Conservation (phyloP, 2,797 vertebrate species). For the Epinephelus awoara region DNA sequence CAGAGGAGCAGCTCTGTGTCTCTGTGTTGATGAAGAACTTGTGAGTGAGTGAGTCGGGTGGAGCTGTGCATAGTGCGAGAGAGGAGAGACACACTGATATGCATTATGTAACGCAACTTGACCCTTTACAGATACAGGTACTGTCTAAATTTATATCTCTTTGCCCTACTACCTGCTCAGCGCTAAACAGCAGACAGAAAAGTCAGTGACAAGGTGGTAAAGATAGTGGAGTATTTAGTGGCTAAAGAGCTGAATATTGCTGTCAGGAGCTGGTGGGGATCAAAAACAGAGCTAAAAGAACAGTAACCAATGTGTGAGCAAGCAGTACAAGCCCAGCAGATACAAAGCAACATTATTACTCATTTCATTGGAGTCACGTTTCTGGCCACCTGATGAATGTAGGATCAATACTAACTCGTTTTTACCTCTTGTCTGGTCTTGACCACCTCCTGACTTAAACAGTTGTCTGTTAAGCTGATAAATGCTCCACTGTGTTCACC, state of each 20-base stretch:
- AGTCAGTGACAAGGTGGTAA: too few relatives aligned
- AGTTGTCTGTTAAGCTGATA: background rate
- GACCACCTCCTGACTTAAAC: background rate
- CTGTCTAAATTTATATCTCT: too few relatives aligned
- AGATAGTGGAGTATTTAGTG: background rate
- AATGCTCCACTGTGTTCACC: background rate
- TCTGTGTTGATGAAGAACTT: too few relatives aligned
- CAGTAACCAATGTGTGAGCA: background rate
- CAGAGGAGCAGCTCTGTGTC: too few relatives aligned
- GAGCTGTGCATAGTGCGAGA: too few relatives aligned
- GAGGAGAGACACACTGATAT: too few relatives aligned
- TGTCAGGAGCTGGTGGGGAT: background rate
- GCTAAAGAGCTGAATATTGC: background rate
- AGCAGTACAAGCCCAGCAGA: background rate
- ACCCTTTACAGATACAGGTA: too few relatives aligned
- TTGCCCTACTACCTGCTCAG: too few relatives aligned
- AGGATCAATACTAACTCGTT: background rate
- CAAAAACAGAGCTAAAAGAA: background rate
- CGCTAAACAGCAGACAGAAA: too few relatives aligned
- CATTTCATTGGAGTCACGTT: background rate
- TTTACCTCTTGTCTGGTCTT: background rate
- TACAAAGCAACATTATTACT: background rate
- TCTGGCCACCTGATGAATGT: background rate
- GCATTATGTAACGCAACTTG: too few relatives aligned
- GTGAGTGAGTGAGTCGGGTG: too few relatives aligned